phyloP scores from a whole-genome alignment of 2,113 vertebrate genomes.

The Balaeniceps rex region DNA sequence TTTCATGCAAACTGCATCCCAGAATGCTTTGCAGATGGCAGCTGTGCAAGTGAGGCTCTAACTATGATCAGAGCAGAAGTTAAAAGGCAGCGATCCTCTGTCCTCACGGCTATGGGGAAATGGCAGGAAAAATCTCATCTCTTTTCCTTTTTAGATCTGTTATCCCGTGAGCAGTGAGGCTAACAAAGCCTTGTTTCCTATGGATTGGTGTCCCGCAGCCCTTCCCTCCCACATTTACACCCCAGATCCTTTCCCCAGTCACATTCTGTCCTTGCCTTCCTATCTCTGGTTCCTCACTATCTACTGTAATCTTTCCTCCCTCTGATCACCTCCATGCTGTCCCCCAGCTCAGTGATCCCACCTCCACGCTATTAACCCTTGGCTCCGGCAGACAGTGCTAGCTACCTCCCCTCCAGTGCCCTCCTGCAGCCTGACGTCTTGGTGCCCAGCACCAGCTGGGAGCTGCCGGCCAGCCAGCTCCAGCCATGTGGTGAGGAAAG shows the following conservation, averaged over 20 bases:
- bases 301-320: background rate
- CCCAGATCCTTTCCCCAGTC: background rate
- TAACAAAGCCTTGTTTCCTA: background rate
- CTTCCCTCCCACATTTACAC: background rate
- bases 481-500: background rate
- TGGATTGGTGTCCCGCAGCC: background rate
- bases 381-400: background rate
- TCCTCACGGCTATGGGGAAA: background rate
- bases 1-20: background rate
- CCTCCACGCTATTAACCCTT: background rate
- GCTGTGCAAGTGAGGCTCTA: background rate
- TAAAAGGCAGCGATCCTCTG: background rate
- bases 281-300: background rate
- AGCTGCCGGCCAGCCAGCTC: background rate
- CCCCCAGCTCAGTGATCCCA: background rate
- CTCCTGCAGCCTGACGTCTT: background rate
- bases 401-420: background rate
- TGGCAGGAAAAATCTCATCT: background rate
- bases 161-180: background rate
- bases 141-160: background rate
- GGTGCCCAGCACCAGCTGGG: background rate
- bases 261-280: background rate
- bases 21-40: constrained; percentile 4
- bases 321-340: background rate
- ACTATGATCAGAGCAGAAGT: constrained; percentile 1